These are phyloP conservation scores for Brachirus orientalis DNA, from an alignment of 2,113 vertebrate species.

Conservation along the genomic window DNA sequence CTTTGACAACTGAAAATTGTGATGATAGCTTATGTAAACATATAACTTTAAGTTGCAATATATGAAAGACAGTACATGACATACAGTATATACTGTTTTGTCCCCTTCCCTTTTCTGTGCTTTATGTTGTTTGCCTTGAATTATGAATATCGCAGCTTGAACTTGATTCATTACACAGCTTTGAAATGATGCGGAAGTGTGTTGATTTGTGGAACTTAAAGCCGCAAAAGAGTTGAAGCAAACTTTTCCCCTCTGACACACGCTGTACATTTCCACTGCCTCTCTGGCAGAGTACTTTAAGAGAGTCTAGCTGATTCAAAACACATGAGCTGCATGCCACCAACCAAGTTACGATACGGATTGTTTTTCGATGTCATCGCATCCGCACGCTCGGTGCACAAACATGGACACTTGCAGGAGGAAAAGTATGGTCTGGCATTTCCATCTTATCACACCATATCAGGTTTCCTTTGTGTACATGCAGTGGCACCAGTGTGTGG, in stretches of 20 bases:
- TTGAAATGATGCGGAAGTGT: no score
- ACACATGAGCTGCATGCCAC: conserved; percentile 49
- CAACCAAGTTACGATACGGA: conserved; percentile 23
- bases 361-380: conserved; percentile 60
- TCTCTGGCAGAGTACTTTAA: no score
- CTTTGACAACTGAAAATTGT: not conserved
- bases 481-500: conserved; percentile 32
- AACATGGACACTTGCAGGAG: conserved; percentile 45
- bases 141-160: not conserved
- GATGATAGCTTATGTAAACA: not conserved
- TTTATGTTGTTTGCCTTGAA: not conserved
- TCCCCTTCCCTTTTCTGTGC: not conserved
- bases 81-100: not conserved
- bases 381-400: no score
- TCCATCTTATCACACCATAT: conserved; percentile 64
- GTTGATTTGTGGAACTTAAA: no score
- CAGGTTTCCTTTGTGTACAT: conserved; percentile 48
- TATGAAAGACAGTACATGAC: no score
- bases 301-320: conserved; percentile 58
- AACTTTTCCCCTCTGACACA: conserved; percentile 2
- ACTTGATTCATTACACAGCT: no score
- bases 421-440: conserved; percentile 53
- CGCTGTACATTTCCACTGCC: conserved; percentile 19
- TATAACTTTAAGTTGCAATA: no score
- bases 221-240: not conserved